phyloP scores from a whole-genome alignment of 2,113 vertebrate genomes.

The Parotia lawesii region DNA sequence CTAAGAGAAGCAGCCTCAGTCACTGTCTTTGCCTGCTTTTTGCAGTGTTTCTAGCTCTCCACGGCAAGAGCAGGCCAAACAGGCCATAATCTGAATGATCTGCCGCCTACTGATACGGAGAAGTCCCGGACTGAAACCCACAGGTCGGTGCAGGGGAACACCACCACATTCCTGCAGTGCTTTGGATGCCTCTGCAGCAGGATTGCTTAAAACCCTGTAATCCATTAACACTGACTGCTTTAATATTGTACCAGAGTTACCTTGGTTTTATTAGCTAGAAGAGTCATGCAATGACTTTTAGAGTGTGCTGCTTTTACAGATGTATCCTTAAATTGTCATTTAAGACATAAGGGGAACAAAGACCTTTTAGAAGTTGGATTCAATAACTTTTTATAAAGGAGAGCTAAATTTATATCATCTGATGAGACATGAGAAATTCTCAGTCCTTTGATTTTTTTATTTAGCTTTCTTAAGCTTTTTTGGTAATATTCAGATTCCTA shows the following conservation, averaged over 20 bases:
- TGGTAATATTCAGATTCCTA: neutral
- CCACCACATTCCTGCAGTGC: conserved; percentile 2
- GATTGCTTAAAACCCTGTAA: neutral
- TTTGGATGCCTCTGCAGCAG: conserved; percentile 12
- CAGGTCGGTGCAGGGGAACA: neutral
- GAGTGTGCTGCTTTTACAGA: neutral
- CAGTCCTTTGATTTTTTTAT: neutral
- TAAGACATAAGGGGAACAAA: neutral
- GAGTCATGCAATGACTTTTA: neutral
- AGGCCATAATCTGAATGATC: neutral
- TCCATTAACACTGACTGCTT: neutral
- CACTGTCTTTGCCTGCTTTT: neutral
- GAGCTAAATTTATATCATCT: neutral
- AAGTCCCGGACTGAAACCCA: fast-evolving
- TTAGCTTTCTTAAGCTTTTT: neutral
- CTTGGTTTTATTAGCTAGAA: neutral
- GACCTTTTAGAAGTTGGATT: neutral
- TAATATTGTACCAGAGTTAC: neutral
- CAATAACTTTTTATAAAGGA: neutral
- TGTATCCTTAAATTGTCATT: neutral
- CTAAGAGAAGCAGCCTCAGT: neutral
- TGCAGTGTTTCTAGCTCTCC: neutral
- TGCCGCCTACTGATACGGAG: neutral
- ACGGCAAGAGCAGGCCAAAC: neutral
- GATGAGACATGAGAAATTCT: neutral